Evolutionary conservation across 2,113 vertebrate species (phyloP), one percentile per base, ranked within the genome.

Genomic region (Ochotona curzoniae): DNA sequence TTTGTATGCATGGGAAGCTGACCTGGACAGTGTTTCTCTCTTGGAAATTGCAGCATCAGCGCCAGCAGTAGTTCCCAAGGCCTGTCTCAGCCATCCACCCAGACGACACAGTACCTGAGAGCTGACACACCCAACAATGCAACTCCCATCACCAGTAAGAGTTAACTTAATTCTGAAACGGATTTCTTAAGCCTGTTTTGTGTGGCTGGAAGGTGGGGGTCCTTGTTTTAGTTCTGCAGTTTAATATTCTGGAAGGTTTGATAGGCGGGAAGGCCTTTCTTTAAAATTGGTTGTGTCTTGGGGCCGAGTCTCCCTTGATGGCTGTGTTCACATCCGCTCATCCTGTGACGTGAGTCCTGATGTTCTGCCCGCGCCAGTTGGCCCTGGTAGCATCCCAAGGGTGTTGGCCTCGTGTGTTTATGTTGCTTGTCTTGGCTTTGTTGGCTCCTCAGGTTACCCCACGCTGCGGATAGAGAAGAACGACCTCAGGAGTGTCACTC

Each of bases 381-480:
- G 25, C 70, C 71, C 79, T 61, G 38, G 49, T 80, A 80, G 90
- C 44, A 13, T 89, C 66, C 8, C 96, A 91, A 97, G 97, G 97
- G 3, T 44, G 4, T 44, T 44, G 38, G 4, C 38, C 38, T 44
- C 38, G 38, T 44, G 97, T 98, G 97, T 98, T 98, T 98, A 98
- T 98, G 97, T 98, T 96, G 97, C 97, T 96, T 98, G 97, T 98
- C 98, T 98, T 98, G 98, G 98, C 97, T 98, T 97, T 98, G 98
- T 97, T 98, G 98, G 98, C 97, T 96, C 97, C 96, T 96, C 98
- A 99, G 99, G 98, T 98, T 99, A 99, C 93, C 99, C 99, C 81
- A 99, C 99, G 0, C 98, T 99, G 76, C 98, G 99, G 92, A 99
- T 99, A 94, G 99, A 99, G 98, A 99, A 99, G 98, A 99, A 99